Conservation (phyloP, 2,888 invertebrate genomes). For the Blera fallax region DNA sequence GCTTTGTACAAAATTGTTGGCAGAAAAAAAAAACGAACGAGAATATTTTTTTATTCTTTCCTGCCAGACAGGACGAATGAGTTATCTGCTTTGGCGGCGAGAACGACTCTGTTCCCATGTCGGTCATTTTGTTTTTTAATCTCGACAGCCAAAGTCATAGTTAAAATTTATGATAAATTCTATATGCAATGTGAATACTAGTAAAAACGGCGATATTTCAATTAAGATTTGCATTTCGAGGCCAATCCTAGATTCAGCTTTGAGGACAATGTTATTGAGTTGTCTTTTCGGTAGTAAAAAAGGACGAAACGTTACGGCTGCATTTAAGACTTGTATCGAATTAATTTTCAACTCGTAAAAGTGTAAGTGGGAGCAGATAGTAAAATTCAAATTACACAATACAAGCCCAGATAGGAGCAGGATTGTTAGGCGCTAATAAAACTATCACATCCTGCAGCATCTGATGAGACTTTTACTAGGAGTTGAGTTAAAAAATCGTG, state of each 20-base stretch:
- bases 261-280: not conserved
- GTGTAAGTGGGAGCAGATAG: not conserved
- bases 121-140: conserved; percentile 47
- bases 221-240: not conserved
- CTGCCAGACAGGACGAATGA: conserved; percentile 10
- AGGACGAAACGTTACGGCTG: not conserved
- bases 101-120: conserved; percentile 3
- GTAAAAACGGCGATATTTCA: not conserved
- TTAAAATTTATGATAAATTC: conserved; percentile 52
- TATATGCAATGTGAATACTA: not conserved
- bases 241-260: not conserved
- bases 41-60: not conserved
- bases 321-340: not conserved
- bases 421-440: not conserved
- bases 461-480: not conserved
- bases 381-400: not conserved
- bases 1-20: conserved; percentile 27
- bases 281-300: not conserved
- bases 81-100: conserved; percentile 51
- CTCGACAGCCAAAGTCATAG: conserved; percentile 49
- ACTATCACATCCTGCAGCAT: not conserved
- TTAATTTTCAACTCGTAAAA: conserved; percentile 1
- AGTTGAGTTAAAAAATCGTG: not conserved
- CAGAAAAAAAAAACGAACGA: conserved; percentile 5
- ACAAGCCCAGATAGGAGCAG: not conserved